A percentile compares a stretch with the other conserved stretches of the same genome.
These are phyloP conservation scores for Vandiemenella viatica DNA, from an alignment of 2,888 invertebrate species.

Conservation along the genomic window DNA sequence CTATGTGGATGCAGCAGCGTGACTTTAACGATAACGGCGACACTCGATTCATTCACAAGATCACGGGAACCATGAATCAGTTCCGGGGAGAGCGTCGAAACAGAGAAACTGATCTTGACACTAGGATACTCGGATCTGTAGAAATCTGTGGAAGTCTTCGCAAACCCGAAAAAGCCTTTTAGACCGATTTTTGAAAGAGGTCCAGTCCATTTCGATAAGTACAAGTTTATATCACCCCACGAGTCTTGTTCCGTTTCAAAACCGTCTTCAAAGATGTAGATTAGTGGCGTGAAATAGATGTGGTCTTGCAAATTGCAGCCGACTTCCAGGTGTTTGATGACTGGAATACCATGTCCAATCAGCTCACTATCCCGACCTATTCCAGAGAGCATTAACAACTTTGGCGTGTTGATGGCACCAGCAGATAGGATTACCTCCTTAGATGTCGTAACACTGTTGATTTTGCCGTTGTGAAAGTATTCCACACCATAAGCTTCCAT, in stretches of 20 bases:
- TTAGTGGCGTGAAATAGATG: conserved; percentile 13
- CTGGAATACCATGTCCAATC: conserved; percentile 20
- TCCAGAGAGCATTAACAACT: conserved; percentile 45
- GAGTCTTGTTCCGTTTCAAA: conserved; percentile 18
- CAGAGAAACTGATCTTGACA: not conserved
- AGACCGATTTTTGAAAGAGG: conserved; percentile 23
- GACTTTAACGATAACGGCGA: not conserved
- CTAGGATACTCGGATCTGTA: not conserved
- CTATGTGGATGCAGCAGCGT: conserved; percentile 35
- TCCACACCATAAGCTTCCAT: conserved; percentile 53
- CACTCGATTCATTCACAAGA: not conserved
- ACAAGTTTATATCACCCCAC: no score
- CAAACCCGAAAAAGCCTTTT: not conserved
- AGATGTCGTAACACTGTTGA: conserved; percentile 24
- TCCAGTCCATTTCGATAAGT: conserved; percentile 32
- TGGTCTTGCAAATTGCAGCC: conserved; percentile 32
- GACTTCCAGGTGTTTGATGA: conserved; percentile 19
- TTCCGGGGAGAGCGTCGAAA: no score
- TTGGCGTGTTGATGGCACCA: conserved; percentile 41
- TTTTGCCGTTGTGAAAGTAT: conserved; percentile 37
- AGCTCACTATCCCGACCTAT: conserved; percentile 32
- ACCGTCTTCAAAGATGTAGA: not conserved
- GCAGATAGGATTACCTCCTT: conserved; percentile 36
- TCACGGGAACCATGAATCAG: not conserved
- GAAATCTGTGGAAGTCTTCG: not conserved